A percentile compares a stretch with the other conserved stretches of the same genome.
Conservation (phyloP, 1,140 invertebrate species). For the Lucilia cuprina region DNA sequence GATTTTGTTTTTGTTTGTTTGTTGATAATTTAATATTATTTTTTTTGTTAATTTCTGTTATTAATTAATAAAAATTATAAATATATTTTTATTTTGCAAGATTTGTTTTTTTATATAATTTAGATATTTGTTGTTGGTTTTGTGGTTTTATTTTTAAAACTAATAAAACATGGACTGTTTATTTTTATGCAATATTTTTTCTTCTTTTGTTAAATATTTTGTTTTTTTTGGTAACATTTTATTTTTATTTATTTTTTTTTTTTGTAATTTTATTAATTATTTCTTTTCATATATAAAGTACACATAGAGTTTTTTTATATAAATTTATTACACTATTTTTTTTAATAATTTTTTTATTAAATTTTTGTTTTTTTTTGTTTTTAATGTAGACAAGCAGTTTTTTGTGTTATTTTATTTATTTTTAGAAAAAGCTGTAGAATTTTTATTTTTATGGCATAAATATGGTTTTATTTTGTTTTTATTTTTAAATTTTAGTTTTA, state of each 20-base stretch:
- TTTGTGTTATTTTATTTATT: slow-evolving; percentile 2
- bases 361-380: background rate
- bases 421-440: background rate
- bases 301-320: background rate
- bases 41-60: slow-evolving; percentile 16
- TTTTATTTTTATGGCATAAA: background rate
- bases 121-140: background rate
- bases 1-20: no score
- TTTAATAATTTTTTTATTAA: background rate
- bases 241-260: slow-evolving; percentile 25
- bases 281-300: slow-evolving; percentile 1
- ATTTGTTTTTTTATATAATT: background rate
- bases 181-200: background rate
- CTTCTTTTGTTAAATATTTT: background rate
- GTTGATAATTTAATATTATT: background rate
- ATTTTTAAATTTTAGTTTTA: no score
- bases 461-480: no score
- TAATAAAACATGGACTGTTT: slow-evolving; percentile 39
- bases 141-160: slow-evolving; percentile 27
- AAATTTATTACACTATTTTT: slow-evolving; percentile 9
- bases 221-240: background rate
- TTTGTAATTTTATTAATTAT: background rate
- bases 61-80: slow-evolving; percentile 32
- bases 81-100: background rate
- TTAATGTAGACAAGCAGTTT: no score